Conservation (phyloP, 2,113 vertebrate genomes). For the Mormyrus iriodes region DNA sequence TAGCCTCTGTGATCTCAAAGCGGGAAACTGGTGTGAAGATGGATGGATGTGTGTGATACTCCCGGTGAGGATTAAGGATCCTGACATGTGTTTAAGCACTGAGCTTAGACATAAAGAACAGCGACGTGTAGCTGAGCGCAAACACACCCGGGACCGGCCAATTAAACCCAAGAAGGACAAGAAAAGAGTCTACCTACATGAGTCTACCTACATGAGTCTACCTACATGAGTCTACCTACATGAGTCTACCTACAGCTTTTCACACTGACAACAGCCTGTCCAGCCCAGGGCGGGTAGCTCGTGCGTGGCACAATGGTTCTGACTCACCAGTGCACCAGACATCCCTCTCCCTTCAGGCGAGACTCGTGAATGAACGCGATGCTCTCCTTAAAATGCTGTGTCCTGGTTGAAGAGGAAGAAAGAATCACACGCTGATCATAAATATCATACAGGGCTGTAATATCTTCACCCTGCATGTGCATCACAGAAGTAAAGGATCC, state of each 20-base stretch:
- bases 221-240: not conserved
- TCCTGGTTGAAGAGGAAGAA: conserved; percentile 51
- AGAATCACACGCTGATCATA: not conserved
- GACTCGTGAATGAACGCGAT: conserved; percentile 90
- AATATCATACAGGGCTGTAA: not conserved
- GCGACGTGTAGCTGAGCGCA: not conserved
- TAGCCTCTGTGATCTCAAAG: not conserved
- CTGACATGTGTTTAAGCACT: not conserved
- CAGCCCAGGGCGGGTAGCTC: not conserved
- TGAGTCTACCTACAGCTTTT: not conserved
- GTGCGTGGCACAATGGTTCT: not conserved
- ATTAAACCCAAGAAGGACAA: not conserved
- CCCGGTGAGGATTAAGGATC: not conserved
- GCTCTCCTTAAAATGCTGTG: conserved; percentile 88
- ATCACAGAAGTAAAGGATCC: not conserved
- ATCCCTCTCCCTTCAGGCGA: conserved; percentile 78
- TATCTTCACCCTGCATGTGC: no score
- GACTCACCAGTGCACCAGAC: conserved; percentile 87
- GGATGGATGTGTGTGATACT: not conserved
- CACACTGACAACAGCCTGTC: not conserved
- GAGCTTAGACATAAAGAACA: not conserved
- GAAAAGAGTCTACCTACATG: not conserved
- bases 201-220: not conserved
- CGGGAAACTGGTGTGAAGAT: not conserved
- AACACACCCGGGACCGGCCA: not conserved